Evolutionary conservation across 1,140 invertebrate species (phyloP), one percentile per base, ranked within the genome.

Genomic region (Pseudomyrmex cubaensis): DNA sequence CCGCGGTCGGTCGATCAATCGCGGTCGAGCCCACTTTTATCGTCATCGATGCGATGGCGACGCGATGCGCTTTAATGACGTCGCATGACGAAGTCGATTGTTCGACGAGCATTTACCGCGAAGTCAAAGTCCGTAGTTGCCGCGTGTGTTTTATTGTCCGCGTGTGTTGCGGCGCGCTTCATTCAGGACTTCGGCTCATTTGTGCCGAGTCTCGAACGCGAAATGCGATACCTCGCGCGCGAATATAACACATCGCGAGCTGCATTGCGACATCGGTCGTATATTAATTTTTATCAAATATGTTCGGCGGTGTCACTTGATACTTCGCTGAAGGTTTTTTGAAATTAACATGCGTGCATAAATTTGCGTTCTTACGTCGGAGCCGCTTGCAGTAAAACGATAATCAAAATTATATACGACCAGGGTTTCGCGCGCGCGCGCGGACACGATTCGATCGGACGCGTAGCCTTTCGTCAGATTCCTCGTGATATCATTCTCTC

Each of bases 401-500:
- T 12, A 25, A 35, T 35, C 17, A 22, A 61, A 20, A 62, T 25
- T 12, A 62, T 35, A 35, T 35, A 35, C 35, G 35, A 82, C 25
- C 70, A 63, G 59, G 59, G 57, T 82, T 64, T 62, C 1, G 9
- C 0, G 2, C 48, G 57, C 57, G 52, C 9, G 52, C 3, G 52
- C 56, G 69, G 2, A 46, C 25, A 13, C 56, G 46, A 82, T 25
- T 50, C 48, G 35, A 59, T 22, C 48, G 48, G 48, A 44, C 52
- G 50, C 48, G 57, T 75, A 63, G 78, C 59, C 69, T 82, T 50
- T 75, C 70, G 35, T 56, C 57, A 48, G 67, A 82, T 75, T 82
- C 48, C 78, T 82, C 78, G 59, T 73, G 85, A 74, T 85, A 84
- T 85, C 67, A 72, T 85, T 80, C 70, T 77, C 72, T 77, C 72